These are phyloP conservation scores for Epinephelus awoara DNA, from an alignment of 2,797 vertebrate species.

Conservation along the genomic window DNA sequence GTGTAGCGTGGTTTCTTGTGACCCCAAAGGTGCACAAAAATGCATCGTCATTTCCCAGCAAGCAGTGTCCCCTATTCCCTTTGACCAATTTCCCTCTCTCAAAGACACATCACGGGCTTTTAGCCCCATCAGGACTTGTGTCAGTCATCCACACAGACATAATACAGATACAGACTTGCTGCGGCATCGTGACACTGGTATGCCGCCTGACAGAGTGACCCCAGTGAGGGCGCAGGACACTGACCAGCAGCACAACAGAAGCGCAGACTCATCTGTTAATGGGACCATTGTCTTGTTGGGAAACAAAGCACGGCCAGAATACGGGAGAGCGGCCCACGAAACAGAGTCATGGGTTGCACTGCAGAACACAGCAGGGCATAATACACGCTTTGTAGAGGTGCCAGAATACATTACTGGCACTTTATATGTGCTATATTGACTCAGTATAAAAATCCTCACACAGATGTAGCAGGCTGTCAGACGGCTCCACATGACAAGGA, in stretches of 20 bases:
- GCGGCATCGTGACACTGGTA: slow-evolving; percentile 49
- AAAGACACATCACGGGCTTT: slow-evolving; percentile 18
- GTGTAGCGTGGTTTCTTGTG: neutral
- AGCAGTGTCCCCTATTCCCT: neutral
- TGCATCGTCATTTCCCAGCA: neutral
- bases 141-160: slow-evolving; percentile 12
- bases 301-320: slow-evolving; percentile 72
- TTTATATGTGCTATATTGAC: slow-evolving; percentile 26
- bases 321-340: slow-evolving; percentile 41
- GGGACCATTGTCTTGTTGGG: slow-evolving; percentile 68
- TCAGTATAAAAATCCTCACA: slow-evolving; percentile 24
- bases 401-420: slow-evolving; percentile 43
- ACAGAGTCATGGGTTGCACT: slow-evolving; percentile 52
- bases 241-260: slow-evolving; percentile 77
- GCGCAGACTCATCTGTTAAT: slow-evolving; percentile 78
- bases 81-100: neutral
- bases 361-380: slow-evolving; percentile 30
- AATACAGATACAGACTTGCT: slow-evolving; percentile 29
- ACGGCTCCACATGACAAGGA: neutral
- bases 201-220: slow-evolving; percentile 59
- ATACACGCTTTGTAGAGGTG: slow-evolving; percentile 58
- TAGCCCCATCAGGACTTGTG: slow-evolving; percentile 14
- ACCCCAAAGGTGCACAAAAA: neutral
- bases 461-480: neutral
- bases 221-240: slow-evolving; percentile 49